Evolutionary conservation across 1,140 invertebrate genomes (phyloP).

Genomic region (Drosophila elegans): DNA sequence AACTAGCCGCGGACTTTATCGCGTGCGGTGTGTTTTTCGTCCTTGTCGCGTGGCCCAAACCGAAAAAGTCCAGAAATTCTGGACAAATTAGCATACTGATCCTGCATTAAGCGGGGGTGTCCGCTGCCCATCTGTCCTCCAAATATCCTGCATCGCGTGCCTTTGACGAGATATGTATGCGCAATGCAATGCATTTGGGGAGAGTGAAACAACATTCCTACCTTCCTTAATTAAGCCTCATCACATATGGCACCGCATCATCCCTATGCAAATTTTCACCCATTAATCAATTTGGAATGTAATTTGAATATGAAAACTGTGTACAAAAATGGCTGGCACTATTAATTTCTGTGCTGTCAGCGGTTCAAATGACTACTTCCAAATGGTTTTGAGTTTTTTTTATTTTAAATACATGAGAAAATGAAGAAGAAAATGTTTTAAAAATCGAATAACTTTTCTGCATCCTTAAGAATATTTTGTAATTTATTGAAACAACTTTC

Average conservation of each 20-base stretch:
- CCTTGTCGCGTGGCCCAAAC: conserved; percentile 64
- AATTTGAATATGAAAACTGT: conserved; percentile 59
- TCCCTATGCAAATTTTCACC: conserved; percentile 68
- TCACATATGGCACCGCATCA: conserved; percentile 64
- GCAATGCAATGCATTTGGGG: background rate
- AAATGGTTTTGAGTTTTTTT: conserved; percentile 9
- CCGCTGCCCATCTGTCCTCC: conserved; percentile 29
- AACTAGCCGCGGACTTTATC: conserved; percentile 58
- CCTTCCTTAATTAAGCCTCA: conserved; percentile 59
- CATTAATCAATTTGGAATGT: conserved; percentile 65
- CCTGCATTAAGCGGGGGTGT: conserved; percentile 33
- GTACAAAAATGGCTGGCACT: conserved; percentile 27
- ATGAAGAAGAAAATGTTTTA: background rate
- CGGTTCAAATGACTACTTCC: background rate
- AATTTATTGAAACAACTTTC: too few species aligned
- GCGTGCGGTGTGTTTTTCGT: conserved; percentile 62
- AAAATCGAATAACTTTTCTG: too few species aligned
- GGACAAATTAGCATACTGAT: conserved; percentile 67
- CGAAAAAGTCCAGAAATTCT: conserved; percentile 2
- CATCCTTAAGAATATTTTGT: too few species aligned
- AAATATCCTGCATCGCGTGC: conserved; percentile 38
- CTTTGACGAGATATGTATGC: background rate
- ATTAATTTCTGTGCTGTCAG: conserved; percentile 40
- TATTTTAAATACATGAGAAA: background rate
- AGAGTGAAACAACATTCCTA: conserved; percentile 1